These are phyloP conservation scores for Drosophila micromelanica DNA, from an alignment of 1,140 invertebrate genomes.

Conservation along the genomic window DNA sequence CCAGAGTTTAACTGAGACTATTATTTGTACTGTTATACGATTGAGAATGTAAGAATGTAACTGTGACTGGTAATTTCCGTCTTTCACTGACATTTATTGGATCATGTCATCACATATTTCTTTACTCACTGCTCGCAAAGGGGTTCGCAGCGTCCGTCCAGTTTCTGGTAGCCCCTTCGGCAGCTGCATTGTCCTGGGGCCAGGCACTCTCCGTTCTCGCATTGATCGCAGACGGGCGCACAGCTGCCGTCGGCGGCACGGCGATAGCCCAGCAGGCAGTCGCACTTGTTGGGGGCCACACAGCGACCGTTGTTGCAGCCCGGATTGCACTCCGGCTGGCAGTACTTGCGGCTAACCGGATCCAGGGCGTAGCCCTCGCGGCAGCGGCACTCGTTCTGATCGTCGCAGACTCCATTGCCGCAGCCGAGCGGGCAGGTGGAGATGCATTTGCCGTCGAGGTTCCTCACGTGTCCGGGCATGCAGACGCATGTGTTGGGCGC, in stretches of 20 bases:
- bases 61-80: neutral
- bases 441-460: conserved; percentile 72
- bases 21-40: neutral
- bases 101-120: too few relatives aligned
- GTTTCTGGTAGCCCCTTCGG: conserved; percentile 83
- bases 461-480: conserved; percentile 86
- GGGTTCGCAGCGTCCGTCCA: conserved; percentile 85
- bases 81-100: neutral
- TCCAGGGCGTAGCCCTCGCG: conserved; percentile 87
- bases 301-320: conserved; percentile 87
- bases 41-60: neutral
- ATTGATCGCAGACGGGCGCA: conserved; percentile 84
- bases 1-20: neutral
- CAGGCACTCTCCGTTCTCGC: conserved; percentile 85
- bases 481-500: conserved; percentile 87
- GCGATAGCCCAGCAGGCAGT: conserved; percentile 85
- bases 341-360: conserved; percentile 84
- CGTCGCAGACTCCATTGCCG: conserved; percentile 85
- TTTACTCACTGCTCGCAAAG: conserved; percentile 84
- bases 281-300: conserved; percentile 86
- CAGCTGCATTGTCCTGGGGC: conserved; percentile 86
- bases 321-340: conserved; percentile 86
- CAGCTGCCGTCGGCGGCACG: conserved; percentile 78
- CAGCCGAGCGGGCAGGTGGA: conserved; percentile 82
- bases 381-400: conserved; percentile 86